These are phyloP conservation scores for Himalopsyche phryganea DNA, from an alignment of 1,140 invertebrate genomes.

Conservation along the genomic window DNA sequence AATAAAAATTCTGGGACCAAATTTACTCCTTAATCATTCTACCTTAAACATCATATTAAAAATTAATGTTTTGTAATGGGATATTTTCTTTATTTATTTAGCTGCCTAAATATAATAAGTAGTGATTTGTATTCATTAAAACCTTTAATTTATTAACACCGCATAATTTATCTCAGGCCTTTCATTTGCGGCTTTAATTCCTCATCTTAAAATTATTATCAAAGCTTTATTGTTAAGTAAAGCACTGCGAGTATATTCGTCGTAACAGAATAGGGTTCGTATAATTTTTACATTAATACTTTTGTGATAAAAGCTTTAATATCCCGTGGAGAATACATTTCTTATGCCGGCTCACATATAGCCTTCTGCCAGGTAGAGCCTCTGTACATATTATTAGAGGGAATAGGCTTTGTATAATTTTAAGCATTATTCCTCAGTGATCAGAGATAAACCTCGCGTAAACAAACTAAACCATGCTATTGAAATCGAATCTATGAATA, in stretches of 20 bases:
- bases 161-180: too few species aligned
- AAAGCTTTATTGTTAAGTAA: slow-evolving; percentile 3
- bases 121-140: too few species aligned
- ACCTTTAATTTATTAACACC: too few species aligned
- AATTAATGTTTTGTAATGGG: too few species aligned
- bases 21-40: too few species aligned
- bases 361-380: not conserved
- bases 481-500: slow-evolving; percentile 21
- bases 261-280: slow-evolving; percentile 4
- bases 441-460: slow-evolving; percentile 16
- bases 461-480: slow-evolving; percentile 13
- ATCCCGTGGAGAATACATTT: slow-evolving; percentile 8
- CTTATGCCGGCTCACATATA: not conserved
- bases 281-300: slow-evolving; percentile 18
- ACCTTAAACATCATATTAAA: too few species aligned
- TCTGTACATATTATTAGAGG: not conserved
- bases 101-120: too few species aligned
- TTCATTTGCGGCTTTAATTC: too few species aligned
- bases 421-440: slow-evolving; percentile 16
- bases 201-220: not conserved
- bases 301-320: slow-evolving; percentile 17
- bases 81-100: too few species aligned
- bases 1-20: too few species aligned
- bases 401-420: slow-evolving; percentile 11
- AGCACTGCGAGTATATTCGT: not conserved